Conservation (phyloP, 2,113 vertebrate genomes). For the Dermatemys mawii region DNA sequence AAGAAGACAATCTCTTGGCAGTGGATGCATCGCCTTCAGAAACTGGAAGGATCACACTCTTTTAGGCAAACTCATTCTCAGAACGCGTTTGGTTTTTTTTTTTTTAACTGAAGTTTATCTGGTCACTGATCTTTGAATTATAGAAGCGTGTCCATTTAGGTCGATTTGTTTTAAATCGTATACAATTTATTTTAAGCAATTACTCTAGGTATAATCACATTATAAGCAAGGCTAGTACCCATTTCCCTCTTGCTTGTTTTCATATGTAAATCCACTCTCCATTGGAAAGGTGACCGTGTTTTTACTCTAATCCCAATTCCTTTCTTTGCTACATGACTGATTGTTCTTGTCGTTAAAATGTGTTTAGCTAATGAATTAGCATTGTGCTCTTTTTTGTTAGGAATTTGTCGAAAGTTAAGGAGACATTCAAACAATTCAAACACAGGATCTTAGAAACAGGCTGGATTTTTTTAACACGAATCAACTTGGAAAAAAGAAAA, state of each 20-base stretch:
- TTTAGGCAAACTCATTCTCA: constrained; percentile 57
- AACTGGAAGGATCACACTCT: constrained; percentile 52
- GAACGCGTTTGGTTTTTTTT: constrained; percentile 2
- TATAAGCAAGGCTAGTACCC: not conserved
- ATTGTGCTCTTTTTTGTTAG: not conserved
- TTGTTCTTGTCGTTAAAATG: not conserved
- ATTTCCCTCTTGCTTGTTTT: constrained; percentile 34
- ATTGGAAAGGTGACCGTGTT: constrained; percentile 33
- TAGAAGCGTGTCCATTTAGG: constrained; percentile 62
- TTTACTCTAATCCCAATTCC: not conserved
- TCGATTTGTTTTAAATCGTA: constrained; percentile 68
- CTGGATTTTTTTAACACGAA: not conserved
- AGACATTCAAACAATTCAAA: not conserved
- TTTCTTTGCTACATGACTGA: constrained; percentile 13
- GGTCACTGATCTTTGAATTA: constrained; percentile 62
- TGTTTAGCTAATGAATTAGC: constrained; percentile 21
- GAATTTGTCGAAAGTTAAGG: constrained; percentile 41
- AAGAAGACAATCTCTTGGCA: constrained; percentile 68
- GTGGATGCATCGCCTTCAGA: constrained; percentile 52
- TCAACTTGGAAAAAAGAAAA: not conserved
- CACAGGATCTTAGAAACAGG: not conserved
- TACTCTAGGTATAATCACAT: constrained; percentile 58
- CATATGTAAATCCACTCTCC: not conserved
- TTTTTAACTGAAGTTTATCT: constrained; percentile 61
- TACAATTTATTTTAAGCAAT: constrained; percentile 66